Conservation (phyloP, 1,140 invertebrate genomes). For the Temnothorax longispinosus region DNA sequence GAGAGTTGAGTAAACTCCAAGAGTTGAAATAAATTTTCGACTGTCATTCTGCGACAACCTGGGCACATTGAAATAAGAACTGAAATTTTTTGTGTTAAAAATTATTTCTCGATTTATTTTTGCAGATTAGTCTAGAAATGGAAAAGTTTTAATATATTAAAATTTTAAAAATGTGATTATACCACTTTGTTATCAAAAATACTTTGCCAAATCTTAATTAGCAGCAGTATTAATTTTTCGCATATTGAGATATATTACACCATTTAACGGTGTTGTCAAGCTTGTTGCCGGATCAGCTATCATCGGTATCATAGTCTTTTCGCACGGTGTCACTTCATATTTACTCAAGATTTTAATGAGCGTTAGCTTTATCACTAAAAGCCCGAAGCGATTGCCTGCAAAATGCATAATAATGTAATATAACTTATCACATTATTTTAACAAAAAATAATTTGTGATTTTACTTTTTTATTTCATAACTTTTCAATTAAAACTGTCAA, state of each 20-base stretch:
- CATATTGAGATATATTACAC: constrained; percentile 58
- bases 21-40: background rate
- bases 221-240: constrained; percentile 25
- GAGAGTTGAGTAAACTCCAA: background rate
- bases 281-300: constrained; percentile 45
- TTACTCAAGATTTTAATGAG: constrained; percentile 70
- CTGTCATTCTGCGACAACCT: background rate
- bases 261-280: constrained; percentile 31
- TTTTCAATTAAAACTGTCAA: background rate
- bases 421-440: background rate
- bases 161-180: background rate
- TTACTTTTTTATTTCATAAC: background rate
- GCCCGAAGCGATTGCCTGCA: constrained; percentile 73
- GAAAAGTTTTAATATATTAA: background rate
- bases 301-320: constrained; percentile 66
- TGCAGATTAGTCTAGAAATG: background rate
- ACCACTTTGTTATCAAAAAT: background rate
- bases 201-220: background rate
- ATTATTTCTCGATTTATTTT: background rate
- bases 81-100: background rate
- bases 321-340: constrained; percentile 69
- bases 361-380: constrained; percentile 74
- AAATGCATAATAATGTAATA: background rate
- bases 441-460: background rate
- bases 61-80: background rate